Conservation (phyloP, 2,113 vertebrate genomes). For the Carollia perspicillata region DNA sequence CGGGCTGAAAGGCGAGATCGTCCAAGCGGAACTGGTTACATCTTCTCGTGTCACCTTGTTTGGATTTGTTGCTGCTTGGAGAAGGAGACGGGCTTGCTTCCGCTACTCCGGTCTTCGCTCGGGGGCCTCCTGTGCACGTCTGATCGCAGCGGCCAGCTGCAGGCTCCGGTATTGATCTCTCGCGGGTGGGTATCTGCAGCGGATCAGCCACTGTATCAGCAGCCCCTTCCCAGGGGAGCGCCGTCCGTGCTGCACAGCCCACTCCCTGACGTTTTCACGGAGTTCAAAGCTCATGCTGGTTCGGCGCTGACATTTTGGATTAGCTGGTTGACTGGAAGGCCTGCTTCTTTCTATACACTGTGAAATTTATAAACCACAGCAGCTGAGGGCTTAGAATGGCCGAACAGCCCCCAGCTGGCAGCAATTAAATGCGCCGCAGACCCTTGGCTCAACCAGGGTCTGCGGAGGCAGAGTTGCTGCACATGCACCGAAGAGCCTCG, state of each 20-base stretch:
- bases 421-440: conserved; percentile 60
- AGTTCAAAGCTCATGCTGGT: conserved; percentile 54
- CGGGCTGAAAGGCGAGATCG: background rate
- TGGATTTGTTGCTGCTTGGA: background rate
- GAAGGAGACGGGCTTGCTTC: background rate
- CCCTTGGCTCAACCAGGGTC: conserved; percentile 53
- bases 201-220: conserved; percentile 48
- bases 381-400: conserved; percentile 65
- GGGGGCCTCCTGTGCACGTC: background rate
- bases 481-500: background rate
- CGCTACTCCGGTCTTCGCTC: background rate
- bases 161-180: background rate
- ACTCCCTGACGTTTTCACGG: conserved; percentile 26
- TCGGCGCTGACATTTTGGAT: conserved; percentile 63
- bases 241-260: background rate
- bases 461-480: background rate
- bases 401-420: conserved; percentile 58
- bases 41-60: conserved; percentile 24
- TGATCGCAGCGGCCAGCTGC: background rate
- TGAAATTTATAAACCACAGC: conserved; percentile 71
- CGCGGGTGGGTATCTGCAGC: conserved; percentile 22
- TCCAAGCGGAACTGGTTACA: background rate
- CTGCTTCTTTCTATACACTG: conserved; percentile 63
- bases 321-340: conserved; percentile 62
- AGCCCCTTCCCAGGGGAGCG: conserved; percentile 33